A percentile compares a stretch with the other conserved stretches of the same genome.
phyloP scores from a whole-genome alignment of 2,888 invertebrate species.

The Tryphoninae sp. region DNA sequence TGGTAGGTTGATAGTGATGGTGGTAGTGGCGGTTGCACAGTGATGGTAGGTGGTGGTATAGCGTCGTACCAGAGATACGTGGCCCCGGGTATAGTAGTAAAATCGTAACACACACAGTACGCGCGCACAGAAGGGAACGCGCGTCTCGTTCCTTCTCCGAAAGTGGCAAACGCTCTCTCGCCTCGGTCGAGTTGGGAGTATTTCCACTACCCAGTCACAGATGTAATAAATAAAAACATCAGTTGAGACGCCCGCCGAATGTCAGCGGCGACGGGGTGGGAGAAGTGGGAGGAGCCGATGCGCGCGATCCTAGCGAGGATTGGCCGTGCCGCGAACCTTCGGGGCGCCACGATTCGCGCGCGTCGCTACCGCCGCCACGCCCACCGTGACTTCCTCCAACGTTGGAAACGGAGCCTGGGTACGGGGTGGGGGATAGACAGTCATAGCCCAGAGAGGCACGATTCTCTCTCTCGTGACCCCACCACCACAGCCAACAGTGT shows the following conservation, averaged over 20 bases:
- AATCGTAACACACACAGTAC: slow-evolving; percentile 71
- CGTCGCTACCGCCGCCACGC: slow-evolving; percentile 66
- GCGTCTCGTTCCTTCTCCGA: slow-evolving; percentile 79
- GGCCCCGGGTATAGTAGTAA: slow-evolving; percentile 78
- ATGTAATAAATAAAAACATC: slow-evolving; percentile 82
- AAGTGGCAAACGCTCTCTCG: slow-evolving; percentile 80
- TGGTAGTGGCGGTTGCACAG: slow-evolving; percentile 31
- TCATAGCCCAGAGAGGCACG: slow-evolving; percentile 46
- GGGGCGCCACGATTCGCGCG: slow-evolving; percentile 67
- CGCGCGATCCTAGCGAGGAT: slow-evolving; percentile 71
- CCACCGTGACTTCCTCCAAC: slow-evolving; percentile 63
- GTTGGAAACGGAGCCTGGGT: slow-evolving; percentile 24
- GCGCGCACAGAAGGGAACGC: slow-evolving; percentile 73
- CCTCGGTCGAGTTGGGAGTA: slow-evolving; percentile 80
- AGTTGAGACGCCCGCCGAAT: slow-evolving; percentile 68
- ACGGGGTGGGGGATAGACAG: slow-evolving; percentile 55
- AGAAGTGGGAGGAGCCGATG: slow-evolving; percentile 76
- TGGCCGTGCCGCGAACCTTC: slow-evolving; percentile 71
- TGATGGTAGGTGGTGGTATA: slow-evolving; percentile 48
- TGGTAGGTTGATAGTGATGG: slow-evolving; percentile 13
- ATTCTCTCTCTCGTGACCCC: slow-evolving; percentile 56
- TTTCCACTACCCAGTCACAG: slow-evolving; percentile 81
- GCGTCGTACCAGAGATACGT: slow-evolving; percentile 46
- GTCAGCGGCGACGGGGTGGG: slow-evolving; percentile 65
- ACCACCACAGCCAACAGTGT: slow-evolving; percentile 42